Percentiles rank a stretch among this genome's conserved stretches.
Evolutionary conservation across 2,113 vertebrate species (phyloP).

Genomic region (Phalacrocorax carbo): DNA sequence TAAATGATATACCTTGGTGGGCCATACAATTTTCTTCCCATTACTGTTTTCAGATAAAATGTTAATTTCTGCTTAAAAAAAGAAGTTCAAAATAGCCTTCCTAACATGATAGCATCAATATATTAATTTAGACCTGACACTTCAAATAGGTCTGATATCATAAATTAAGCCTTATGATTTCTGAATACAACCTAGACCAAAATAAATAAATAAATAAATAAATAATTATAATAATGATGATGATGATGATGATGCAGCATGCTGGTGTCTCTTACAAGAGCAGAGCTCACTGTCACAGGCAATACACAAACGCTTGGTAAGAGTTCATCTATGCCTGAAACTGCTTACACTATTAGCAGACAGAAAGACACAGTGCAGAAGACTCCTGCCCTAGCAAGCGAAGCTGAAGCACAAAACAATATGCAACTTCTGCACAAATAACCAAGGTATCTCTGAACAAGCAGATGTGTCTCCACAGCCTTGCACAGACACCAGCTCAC

Average conservation of each 20-base stretch:
- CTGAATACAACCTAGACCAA: neutral
- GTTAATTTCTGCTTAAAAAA: constrained; percentile 12
- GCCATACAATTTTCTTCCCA: constrained; percentile 22
- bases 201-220: neutral
- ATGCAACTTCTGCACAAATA: neutral
- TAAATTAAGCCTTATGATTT: neutral
- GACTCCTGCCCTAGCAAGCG: neutral
- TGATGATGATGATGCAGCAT: neutral
- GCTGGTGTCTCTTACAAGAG: neutral
- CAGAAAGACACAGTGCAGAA: neutral
- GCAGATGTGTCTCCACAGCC: neutral
- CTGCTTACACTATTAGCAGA: neutral
- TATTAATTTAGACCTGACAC: neutral
- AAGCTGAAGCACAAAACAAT: neutral
- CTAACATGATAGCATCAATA: neutral
- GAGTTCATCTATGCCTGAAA: neutral
- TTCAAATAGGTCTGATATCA: neutral
- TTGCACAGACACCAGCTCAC: neutral
- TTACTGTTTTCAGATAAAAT: constrained; percentile 25
- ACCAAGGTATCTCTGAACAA: neutral
- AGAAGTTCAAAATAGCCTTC: neutral
- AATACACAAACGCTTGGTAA: neutral
- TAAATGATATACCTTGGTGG: constrained; percentile 32
- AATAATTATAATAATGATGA: too few species aligned
- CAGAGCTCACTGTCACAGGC: neutral